Evolutionary conservation across 1,140 invertebrate species (phyloP).

Genomic region (Drosophila orosa): DNA sequence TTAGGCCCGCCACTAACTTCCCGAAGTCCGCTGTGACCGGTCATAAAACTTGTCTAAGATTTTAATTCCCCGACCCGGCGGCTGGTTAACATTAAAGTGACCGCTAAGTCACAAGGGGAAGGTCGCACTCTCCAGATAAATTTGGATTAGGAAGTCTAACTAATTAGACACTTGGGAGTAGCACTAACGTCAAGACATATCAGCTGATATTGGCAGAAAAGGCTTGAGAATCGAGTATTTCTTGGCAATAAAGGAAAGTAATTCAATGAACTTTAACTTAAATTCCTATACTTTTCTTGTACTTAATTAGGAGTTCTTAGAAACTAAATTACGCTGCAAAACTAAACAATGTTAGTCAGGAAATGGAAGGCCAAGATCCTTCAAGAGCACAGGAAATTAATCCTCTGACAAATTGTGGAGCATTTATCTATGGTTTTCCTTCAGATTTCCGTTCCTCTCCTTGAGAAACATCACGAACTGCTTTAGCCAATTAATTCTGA

Average conservation of each 20-base stretch:
- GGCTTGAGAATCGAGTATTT: conserved; percentile 2
- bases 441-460: not conserved
- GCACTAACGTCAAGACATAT: conserved; percentile 3
- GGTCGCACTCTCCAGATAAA: conserved; percentile 24
- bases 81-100: conserved; percentile 36
- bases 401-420: not conserved
- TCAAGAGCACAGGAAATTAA: not conserved
- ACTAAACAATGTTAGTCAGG: not conserved
- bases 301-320: no score
- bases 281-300: not conserved
- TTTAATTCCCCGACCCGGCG: not conserved
- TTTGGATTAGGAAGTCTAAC: conserved; percentile 14
- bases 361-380: not conserved
- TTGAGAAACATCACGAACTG: not conserved
- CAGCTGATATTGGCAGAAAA: conserved; percentile 11
- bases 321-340: no score
- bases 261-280: not conserved
- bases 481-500: conserved; percentile 10
- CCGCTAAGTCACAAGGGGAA: conserved; percentile 25
- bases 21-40: not conserved
- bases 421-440: not conserved
- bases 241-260: not conserved
- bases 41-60: conserved; percentile 12
- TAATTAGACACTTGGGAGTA: not conserved
- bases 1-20: not conserved